These are phyloP conservation scores for Tiphia femorata DNA, from an alignment of 2,888 invertebrate species.

Conservation along the genomic window DNA sequence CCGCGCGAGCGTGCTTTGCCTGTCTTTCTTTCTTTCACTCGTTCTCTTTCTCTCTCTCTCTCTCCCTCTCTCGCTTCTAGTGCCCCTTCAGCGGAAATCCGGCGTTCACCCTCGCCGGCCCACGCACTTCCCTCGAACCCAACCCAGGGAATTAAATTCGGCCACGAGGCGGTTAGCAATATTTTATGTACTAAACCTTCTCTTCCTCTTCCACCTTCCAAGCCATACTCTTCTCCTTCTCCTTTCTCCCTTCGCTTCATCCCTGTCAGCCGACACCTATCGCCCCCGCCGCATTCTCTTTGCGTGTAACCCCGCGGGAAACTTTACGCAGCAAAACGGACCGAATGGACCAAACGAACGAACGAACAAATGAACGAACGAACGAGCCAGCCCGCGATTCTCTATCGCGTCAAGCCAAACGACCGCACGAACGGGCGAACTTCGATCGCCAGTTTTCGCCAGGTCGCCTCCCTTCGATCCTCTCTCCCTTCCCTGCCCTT, in stretches of 20 bases:
- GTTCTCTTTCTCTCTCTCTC: not conserved
- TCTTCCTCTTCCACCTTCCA: conserved; percentile 4
- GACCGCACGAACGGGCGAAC: too few species aligned
- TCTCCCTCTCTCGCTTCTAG: not conserved
- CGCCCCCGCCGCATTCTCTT: not conserved
- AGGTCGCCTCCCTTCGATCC: too few species aligned
- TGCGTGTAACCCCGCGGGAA: conserved; percentile 15
- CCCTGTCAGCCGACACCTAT: not conserved
- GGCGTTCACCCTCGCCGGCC: conserved; percentile 2
- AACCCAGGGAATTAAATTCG: conserved; percentile 51
- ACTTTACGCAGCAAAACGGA: conserved; percentile 35
- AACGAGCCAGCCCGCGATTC: too few species aligned
- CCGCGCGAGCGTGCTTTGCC: too few species aligned
- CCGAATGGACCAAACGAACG: too few species aligned
- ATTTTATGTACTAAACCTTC: conserved; percentile 41
- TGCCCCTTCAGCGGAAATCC: conserved; percentile 14
- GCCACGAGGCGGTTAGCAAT: conserved; percentile 45
- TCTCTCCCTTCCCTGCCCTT: too few species aligned
- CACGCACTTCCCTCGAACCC: conserved; percentile 30
- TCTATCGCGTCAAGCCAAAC: too few species aligned
- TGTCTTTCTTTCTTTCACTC: not conserved
- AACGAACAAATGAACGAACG: too few species aligned
- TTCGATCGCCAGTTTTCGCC: too few species aligned
- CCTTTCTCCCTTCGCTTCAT: not conserved
- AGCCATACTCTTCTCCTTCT: not conserved